phyloP scores from a whole-genome alignment of 2,113 vertebrate species.

The Genyomyrus donnyi region DNA sequence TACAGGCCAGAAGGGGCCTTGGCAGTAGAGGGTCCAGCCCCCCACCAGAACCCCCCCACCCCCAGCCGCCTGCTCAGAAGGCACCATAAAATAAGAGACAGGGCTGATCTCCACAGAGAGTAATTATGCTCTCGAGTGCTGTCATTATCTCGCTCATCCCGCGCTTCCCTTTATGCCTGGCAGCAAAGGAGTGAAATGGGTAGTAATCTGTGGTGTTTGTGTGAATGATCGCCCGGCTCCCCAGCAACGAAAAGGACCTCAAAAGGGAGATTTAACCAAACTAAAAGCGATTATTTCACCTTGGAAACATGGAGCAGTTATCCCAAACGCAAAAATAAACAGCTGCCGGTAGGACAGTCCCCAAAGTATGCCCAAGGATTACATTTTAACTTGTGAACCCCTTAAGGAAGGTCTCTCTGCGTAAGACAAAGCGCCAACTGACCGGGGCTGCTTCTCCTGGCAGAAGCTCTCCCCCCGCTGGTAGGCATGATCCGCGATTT shows the following conservation, averaged over 20 bases:
- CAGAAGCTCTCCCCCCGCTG: slow-evolving; percentile 82
- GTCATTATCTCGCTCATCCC: slow-evolving; percentile 37
- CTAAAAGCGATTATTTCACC: not conserved
- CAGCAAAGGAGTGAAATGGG: slow-evolving; percentile 17
- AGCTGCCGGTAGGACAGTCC: not conserved
- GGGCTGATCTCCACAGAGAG: slow-evolving; percentile 28
- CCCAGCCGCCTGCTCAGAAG: not conserved
- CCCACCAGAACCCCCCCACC: not conserved
- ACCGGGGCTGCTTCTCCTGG: slow-evolving; percentile 90
- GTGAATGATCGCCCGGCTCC: slow-evolving; percentile 29
- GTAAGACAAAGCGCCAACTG: not conserved
- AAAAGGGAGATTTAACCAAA: not conserved
- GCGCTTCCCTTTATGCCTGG: slow-evolving; percentile 34
- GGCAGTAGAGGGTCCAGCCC: not conserved
- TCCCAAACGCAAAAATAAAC: not conserved
- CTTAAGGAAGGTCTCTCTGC: not conserved
- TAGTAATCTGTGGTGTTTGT: slow-evolving; percentile 30
- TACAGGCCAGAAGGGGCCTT: not conserved
- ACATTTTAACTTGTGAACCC: not conserved
- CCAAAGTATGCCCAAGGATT: not conserved
- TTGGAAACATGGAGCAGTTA: not conserved
- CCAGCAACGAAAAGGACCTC: not conserved
- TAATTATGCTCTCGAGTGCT: slow-evolving; percentile 37
- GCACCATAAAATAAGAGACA: not conserved
- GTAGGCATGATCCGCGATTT: slow-evolving; percentile 87